phyloP scores from a whole-genome alignment of 2,888 invertebrate species.

The Volucella bombylans region DNA sequence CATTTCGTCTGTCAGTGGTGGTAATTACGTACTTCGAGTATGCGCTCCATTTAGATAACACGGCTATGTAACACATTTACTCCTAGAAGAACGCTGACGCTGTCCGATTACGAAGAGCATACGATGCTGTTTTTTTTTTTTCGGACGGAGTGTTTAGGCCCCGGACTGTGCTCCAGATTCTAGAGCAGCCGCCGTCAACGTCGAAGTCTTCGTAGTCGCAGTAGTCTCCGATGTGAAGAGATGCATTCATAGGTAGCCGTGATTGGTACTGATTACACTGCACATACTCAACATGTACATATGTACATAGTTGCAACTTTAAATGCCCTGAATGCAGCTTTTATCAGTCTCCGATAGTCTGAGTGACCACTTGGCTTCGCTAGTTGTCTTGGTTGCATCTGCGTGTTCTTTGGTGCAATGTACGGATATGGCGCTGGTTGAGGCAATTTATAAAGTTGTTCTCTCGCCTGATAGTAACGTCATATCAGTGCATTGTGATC shows the following conservation, averaged over 20 bases:
- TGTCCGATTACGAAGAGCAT: constrained; percentile 47
- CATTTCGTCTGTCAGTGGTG: constrained; percentile 14
- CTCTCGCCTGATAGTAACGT: constrained; percentile 27
- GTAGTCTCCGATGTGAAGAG: constrained; percentile 7
- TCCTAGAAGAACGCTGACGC: constrained; percentile 55
- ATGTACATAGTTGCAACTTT: constrained; percentile 27
- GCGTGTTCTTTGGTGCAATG: constrained; percentile 22
- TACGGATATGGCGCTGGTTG: not conserved
- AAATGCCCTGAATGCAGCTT: constrained; percentile 49
- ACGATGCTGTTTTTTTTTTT: constrained; percentile 41
- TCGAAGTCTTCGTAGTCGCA: not conserved
- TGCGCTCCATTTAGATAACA: constrained; percentile 69
- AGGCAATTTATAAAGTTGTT: constrained; percentile 34
- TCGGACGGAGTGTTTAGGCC: not conserved
- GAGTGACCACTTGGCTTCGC: constrained; percentile 17
- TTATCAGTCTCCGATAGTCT: constrained; percentile 60
- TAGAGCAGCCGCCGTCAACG: not conserved
- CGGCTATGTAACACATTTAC: constrained; percentile 48
- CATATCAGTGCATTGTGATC: constrained; percentile 62
- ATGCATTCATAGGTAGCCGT: constrained; percentile 40
- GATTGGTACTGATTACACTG: constrained; percentile 27
- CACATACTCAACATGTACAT: constrained; percentile 15
- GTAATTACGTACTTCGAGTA: constrained; percentile 48
- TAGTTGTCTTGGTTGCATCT: constrained; percentile 19
- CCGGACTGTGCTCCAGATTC: constrained; percentile 51